Conservation (phyloP, 1,140 invertebrate species). For the Zaprionus taronus region DNA sequence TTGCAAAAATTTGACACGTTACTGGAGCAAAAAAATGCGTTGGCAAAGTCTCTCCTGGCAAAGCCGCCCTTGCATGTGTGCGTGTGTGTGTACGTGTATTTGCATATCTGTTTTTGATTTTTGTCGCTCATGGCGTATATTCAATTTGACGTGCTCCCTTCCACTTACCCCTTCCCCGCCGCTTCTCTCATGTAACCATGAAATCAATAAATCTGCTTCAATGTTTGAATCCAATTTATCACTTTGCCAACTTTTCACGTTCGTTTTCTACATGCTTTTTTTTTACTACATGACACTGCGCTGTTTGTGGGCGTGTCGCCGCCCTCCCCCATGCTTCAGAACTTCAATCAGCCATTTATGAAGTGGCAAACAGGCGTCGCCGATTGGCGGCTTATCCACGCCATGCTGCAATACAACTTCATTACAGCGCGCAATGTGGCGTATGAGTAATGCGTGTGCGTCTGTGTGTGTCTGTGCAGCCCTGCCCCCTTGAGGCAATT, state of each 20-base stretch:
- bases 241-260: conserved; percentile 62
- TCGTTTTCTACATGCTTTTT: conserved; percentile 13
- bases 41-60: conserved; percentile 3
- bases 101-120: conserved; percentile 82
- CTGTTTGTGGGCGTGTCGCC: conserved; percentile 1
- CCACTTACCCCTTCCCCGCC: conserved; percentile 5
- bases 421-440: conserved; percentile 49
- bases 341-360: conserved; percentile 54
- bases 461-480: conserved; percentile 1
- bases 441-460: conserved; percentile 67
- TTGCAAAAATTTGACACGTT: conserved; percentile 77
- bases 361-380: conserved; percentile 55
- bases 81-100: conserved; percentile 52
- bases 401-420: conserved; percentile 68
- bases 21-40: conserved; percentile 29
- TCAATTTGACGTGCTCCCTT: conserved; percentile 69
- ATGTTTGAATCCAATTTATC: conserved; percentile 82
- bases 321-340: not conserved
- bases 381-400: conserved; percentile 57
- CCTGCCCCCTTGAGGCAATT: conserved; percentile 24
- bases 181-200: conserved; percentile 44
- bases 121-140: conserved; percentile 77
- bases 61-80: not conserved
- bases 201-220: conserved; percentile 83
- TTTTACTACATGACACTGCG: not conserved